Evolutionary conservation across 92 coral and sea anemone genomes (phyloP).

Genomic region (Micromussa lordhowensis): DNA sequence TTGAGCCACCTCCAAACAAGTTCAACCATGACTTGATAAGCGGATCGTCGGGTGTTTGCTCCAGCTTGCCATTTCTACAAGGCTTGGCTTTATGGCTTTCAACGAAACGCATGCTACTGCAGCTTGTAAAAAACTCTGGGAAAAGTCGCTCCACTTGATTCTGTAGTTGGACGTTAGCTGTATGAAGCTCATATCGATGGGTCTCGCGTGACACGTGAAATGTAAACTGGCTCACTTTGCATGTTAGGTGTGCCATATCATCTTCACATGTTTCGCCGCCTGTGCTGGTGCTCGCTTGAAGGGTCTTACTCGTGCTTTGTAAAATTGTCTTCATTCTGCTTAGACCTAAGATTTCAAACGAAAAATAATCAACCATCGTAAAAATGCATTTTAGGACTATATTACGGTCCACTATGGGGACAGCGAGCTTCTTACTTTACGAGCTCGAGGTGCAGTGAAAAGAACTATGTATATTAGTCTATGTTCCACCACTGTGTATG

Average conservation of each 20-base stretch:
- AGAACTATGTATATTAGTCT: not conserved
- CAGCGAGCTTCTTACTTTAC: not conserved
- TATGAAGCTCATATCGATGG: not conserved
- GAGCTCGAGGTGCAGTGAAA: not conserved
- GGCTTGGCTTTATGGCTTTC: not conserved
- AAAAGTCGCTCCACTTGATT: slow-evolving; percentile 14
- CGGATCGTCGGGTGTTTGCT: slow-evolving; percentile 14
- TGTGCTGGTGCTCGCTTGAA: not conserved
- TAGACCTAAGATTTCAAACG: not conserved
- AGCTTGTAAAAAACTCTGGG: slow-evolving; percentile 20
- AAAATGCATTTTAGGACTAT: not conserved
- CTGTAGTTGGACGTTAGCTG: not conserved
- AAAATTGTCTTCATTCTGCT: slow-evolving; percentile 6
- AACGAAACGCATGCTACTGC: not conserved
- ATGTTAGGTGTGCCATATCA: not conserved
- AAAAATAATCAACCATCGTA: not conserved
- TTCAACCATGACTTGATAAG: slow-evolving; percentile 34
- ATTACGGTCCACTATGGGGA: not conserved
- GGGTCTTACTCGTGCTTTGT: not conserved
- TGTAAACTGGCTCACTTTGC: not conserved
- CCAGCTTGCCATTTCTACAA: not conserved
- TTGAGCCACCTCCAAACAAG: slow-evolving; percentile 15
- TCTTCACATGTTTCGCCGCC: slow-evolving; percentile 3
- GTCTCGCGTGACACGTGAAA: not conserved
- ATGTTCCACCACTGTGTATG: not conserved